Evolutionary conservation across 2,888 invertebrate species (phyloP).

Genomic region (Pseudolycoriella hygida): DNA sequence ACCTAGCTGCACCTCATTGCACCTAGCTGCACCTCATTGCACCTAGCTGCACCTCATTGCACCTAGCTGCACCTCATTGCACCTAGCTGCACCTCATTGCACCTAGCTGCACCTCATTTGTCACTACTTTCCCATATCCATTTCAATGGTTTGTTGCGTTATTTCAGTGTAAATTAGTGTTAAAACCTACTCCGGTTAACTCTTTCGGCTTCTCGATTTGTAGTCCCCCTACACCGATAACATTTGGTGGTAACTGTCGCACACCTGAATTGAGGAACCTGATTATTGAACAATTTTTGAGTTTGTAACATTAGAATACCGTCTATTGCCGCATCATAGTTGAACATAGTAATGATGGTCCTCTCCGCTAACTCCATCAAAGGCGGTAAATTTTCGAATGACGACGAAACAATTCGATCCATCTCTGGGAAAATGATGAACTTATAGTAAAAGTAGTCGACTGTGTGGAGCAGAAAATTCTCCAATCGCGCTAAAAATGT

Average conservation of each 20-base stretch:
- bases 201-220: conserved; percentile 18
- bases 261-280: conserved; percentile 4
- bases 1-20: too few relatives aligned
- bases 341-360: background rate
- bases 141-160: too few relatives aligned
- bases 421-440: background rate
- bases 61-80: too few relatives aligned
- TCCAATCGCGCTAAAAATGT: conserved; percentile 14
- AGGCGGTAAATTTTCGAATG: background rate
- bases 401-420: background rate
- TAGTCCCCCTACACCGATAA: conserved; percentile 8
- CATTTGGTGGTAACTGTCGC: conserved; percentile 9
- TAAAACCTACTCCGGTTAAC: conserved; percentile 12
- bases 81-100: too few relatives aligned
- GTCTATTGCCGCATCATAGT: background rate
- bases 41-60: too few relatives aligned
- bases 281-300: too few relatives aligned
- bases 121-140: too few relatives aligned
- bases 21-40: too few relatives aligned
- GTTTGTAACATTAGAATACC: conserved; percentile 14
- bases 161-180: too few relatives aligned
- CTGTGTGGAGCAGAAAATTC: conserved; percentile 14
- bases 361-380: background rate
- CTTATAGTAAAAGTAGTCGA: conserved; percentile 13
- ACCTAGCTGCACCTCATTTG: too few relatives aligned